Percentiles rank a stretch among this genome's conserved stretches.
Evolutionary conservation across 2,888 invertebrate species (phyloP).

Genomic region (Mesochorus sp.): DNA sequence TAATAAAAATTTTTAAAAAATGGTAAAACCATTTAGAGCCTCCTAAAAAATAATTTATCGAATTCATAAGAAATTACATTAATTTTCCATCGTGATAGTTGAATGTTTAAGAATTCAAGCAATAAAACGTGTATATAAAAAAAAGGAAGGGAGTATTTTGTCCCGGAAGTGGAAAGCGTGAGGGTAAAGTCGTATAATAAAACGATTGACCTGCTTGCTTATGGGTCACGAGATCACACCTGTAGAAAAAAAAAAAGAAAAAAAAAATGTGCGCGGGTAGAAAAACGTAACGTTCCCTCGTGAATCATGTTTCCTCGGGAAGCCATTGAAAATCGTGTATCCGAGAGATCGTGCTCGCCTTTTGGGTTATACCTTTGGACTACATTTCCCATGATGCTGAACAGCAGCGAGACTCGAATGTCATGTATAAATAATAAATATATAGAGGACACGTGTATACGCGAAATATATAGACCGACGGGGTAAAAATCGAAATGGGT

Average conservation of each 20-base stretch:
- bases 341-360: slow-evolving; percentile 38
- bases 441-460: slow-evolving; percentile 9
- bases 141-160: neutral
- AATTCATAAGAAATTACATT: too few species aligned
- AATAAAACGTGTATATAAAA: neutral
- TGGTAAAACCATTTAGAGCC: too few species aligned
- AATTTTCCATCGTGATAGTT: neutral
- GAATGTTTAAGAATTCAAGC: neutral
- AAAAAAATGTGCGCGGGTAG: too few species aligned
- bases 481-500: slow-evolving; percentile 46
- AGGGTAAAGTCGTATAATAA: neutral
- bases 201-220: slow-evolving; percentile 5
- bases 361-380: slow-evolving; percentile 16
- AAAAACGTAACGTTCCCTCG: slow-evolving; percentile 10
- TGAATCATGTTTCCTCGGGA: slow-evolving; percentile 40
- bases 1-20: too few species aligned
- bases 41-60: too few species aligned
- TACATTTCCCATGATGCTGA: slow-evolving; percentile 8
- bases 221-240: neutral
- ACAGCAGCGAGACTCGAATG: neutral
- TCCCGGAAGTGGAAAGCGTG: neutral
- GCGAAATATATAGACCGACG: slow-evolving; percentile 20
- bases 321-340: slow-evolving; percentile 57
- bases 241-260: neutral
- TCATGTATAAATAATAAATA: too few species aligned